Conservation (phyloP, 2,888 invertebrate species). For the Athripsodes cinereus region DNA sequence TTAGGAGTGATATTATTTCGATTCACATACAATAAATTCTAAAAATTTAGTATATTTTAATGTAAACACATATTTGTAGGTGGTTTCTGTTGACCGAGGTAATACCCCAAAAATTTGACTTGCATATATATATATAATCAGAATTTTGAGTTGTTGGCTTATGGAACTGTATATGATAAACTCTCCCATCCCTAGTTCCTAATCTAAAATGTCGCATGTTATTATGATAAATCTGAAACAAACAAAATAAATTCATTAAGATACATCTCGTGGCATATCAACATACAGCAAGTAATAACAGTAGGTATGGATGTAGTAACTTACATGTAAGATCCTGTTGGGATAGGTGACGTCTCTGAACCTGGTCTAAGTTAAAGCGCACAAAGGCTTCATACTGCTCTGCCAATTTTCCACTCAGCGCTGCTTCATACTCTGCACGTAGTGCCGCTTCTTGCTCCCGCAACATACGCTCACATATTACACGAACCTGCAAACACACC, state of each 20-base stretch:
- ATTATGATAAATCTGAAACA: conserved; percentile 27
- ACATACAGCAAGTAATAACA: not conserved
- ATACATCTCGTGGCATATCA: not conserved
- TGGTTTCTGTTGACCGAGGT: too few species aligned
- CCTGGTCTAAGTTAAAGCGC: conserved; percentile 97
- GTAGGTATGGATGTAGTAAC: not conserved
- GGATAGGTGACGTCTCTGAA: conserved; percentile 62
- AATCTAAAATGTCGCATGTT: conserved; percentile 13
- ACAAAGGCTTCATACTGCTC: conserved; percentile 99
- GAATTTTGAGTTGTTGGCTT: too few species aligned
- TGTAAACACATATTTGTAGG: too few species aligned
- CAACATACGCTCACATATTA: conserved; percentile 96
- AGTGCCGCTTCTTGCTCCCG: conserved; percentile 92
- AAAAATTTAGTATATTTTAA: too few species aligned
- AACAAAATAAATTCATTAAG: conserved; percentile 3
- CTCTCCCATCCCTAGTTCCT: conserved; percentile 3
- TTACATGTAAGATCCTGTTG: conserved; percentile 24
- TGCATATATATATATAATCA: too few species aligned
- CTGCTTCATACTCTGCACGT: conserved; percentile 90
- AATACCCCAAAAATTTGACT: too few species aligned
- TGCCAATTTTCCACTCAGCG: conserved; percentile 86
- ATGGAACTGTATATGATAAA: not conserved
- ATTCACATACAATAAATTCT: too few species aligned
- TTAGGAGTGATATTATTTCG: too few species aligned
- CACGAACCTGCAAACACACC: conserved; percentile 65